A percentile compares a stretch with the other conserved stretches of the same genome.
Evolutionary conservation across 2,797 vertebrate species (phyloP).

Genomic region (Poeciliopsis gracilis): DNA sequence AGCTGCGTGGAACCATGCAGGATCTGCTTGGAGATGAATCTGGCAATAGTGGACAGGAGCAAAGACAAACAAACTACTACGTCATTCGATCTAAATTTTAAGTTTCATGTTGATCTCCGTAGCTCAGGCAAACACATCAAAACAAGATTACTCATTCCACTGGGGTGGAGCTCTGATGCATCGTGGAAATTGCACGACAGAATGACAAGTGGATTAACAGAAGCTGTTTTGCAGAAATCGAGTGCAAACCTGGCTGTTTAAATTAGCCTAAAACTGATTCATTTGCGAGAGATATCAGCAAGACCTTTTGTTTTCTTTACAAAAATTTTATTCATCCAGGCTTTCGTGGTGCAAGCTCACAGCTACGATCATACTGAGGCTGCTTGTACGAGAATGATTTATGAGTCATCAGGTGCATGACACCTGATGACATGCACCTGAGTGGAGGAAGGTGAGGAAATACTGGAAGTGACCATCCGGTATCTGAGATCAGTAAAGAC

Average conservation of each 20-base stretch:
- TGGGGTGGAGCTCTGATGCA: conserved; percentile 19
- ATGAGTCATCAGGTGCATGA: neutral
- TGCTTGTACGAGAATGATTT: neutral
- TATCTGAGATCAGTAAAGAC: conserved; percentile 32
- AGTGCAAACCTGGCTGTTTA: neutral
- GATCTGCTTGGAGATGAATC: too few species aligned
- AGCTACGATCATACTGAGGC: neutral
- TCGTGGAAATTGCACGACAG: neutral
- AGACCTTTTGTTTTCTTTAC: neutral
- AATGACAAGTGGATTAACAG: conserved; percentile 8
- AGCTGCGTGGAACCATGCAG: too few species aligned
- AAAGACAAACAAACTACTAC: neutral
- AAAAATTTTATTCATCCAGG: neutral
- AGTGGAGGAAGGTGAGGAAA: neutral
- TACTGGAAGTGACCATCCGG: conserved; percentile 20
- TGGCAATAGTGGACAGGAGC: neutral
- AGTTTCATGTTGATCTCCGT: neutral
- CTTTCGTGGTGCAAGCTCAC: neutral
- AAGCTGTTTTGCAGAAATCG: neutral
- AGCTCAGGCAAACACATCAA: conserved; percentile 1
- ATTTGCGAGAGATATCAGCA: neutral
- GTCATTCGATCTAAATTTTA: neutral
- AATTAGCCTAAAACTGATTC: neutral
- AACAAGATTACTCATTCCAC: neutral
- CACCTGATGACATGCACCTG: too few species aligned